These are phyloP conservation scores for Eueides isabella DNA, from an alignment of 1,140 invertebrate species.

Conservation along the genomic window DNA sequence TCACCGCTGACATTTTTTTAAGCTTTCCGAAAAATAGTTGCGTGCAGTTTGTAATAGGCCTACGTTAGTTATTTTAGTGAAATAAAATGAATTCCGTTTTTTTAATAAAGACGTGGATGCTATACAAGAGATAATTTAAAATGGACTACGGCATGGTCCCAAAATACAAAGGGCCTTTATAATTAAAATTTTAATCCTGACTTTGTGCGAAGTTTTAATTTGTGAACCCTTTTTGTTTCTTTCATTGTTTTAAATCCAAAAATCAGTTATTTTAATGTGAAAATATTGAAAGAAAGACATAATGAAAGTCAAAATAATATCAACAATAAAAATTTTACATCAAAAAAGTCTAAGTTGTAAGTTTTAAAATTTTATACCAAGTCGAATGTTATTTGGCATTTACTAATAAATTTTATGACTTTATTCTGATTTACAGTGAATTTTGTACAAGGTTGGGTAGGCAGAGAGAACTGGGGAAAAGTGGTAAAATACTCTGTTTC, in stretches of 20 bases:
- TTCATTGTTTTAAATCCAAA: conserved; percentile 26
- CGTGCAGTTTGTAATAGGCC: background rate
- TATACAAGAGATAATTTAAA: conserved; percentile 29
- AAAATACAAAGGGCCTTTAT: conserved; percentile 36
- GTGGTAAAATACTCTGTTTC: too few relatives aligned
- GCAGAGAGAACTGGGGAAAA: too few relatives aligned
- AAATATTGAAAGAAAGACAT: conserved; percentile 22
- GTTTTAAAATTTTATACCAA: background rate
- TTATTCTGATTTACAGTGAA: too few relatives aligned
- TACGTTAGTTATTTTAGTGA: background rate
- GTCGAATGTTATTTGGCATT: background rate
- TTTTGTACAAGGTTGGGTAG: too few relatives aligned
- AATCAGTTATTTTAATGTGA: conserved; percentile 24
- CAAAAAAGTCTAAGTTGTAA: background rate
- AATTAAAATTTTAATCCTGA: conserved; percentile 47
- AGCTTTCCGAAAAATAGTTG: background rate
- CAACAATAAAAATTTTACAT: background rate
- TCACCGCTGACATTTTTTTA: background rate
- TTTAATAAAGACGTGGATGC: conserved; percentile 3
- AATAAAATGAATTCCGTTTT: background rate
- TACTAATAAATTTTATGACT: background rate
- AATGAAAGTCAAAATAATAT: conserved; percentile 4
- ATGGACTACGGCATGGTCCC: conserved; percentile 16
- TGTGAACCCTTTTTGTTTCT: conserved; percentile 35
- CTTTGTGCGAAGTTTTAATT: conserved; percentile 43